phyloP scores from a whole-genome alignment of 2,113 vertebrate genomes.

The Megaptera novaeangliae region DNA sequence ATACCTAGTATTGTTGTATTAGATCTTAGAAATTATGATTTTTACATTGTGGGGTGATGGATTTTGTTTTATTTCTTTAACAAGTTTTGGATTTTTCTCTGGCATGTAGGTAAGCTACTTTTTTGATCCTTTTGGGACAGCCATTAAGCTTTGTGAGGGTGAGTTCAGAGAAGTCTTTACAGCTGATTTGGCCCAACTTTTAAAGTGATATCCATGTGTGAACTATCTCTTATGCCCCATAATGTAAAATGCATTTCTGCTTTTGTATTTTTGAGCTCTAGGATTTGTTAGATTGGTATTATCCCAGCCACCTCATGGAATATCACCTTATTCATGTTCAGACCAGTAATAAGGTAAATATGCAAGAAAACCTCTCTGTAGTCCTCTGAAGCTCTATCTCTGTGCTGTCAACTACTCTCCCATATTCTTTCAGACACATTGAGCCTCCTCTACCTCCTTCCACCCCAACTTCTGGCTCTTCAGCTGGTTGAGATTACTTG shows the following conservation, averaged over 20 bases:
- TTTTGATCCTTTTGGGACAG: neutral
- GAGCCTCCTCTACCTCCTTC: neutral
- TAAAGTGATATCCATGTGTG: neutral
- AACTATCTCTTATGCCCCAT: rapidly evolving
- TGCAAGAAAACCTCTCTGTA: neutral
- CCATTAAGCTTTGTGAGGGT: neutral
- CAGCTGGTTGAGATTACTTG: neutral
- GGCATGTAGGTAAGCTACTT: neutral
- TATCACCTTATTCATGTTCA: neutral
- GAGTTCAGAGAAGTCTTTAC: neutral
- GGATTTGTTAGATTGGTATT: neutral
- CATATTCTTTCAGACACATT: neutral
- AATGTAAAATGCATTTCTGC: neutral
- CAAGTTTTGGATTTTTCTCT: neutral
- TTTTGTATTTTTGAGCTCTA: neutral
- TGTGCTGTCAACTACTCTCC: neutral
- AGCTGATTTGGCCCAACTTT: neutral
- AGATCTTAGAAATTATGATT: neutral
- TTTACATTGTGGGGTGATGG: neutral
- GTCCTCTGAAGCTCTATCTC: neutral
- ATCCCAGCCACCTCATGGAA: too few relatives aligned
- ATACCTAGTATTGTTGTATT: neutral
- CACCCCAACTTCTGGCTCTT: neutral
- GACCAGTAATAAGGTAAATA: neutral
- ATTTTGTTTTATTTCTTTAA: neutral